phyloP scores from a whole-genome alignment of 2,888 invertebrate genomes.

The Scaptomyza flava region DNA sequence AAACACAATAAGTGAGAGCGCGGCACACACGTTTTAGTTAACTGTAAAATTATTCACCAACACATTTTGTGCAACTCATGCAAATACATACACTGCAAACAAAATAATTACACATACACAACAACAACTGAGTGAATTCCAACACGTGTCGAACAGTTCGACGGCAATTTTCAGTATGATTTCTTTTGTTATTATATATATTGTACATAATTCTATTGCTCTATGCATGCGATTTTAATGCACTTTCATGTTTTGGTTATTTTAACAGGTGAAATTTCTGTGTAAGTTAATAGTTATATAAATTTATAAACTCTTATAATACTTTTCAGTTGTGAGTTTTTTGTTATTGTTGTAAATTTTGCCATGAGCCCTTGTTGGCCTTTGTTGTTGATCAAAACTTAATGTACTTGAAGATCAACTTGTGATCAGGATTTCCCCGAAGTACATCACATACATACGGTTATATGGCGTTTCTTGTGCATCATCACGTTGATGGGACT shows the following conservation, averaged over 20 bases:
- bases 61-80: slow-evolving; percentile 62
- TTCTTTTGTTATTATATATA: slow-evolving; percentile 29
- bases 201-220: slow-evolving; percentile 32
- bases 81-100: slow-evolving; percentile 66
- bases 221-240: slow-evolving; percentile 46
- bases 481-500: slow-evolving; percentile 26
- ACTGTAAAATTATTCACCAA: slow-evolving; percentile 67
- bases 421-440: slow-evolving; percentile 61
- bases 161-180: slow-evolving; percentile 31
- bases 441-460: slow-evolving; percentile 4
- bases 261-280: slow-evolving; percentile 31
- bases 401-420: slow-evolving; percentile 44
- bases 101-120: slow-evolving; percentile 28
- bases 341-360: background rate
- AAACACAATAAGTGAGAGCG: slow-evolving; percentile 56
- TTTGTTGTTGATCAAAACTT: slow-evolving; percentile 26
- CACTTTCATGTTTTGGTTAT: slow-evolving; percentile 44
- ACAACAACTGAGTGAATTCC: slow-evolving; percentile 59
- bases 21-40: slow-evolving; percentile 59
- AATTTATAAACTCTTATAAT: background rate
- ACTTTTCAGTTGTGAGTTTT: slow-evolving; percentile 4
- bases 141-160: slow-evolving; percentile 65
- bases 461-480: too few species aligned
- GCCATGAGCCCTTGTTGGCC: slow-evolving; percentile 29
- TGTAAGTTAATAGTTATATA: background rate